Evolutionary conservation across 2,888 invertebrate species (phyloP).

Genomic region (Drosophila macrothrix): DNA sequence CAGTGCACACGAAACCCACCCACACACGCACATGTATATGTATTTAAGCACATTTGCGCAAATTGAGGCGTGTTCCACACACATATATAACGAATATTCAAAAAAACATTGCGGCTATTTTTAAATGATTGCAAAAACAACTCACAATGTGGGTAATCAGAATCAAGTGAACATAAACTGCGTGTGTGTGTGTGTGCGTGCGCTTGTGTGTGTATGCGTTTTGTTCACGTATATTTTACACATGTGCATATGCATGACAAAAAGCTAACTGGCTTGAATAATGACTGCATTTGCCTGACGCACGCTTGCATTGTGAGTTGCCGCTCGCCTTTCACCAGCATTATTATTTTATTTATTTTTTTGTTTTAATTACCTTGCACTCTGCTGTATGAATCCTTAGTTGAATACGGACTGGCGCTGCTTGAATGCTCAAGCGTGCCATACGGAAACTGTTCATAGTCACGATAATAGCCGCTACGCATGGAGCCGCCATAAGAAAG

Average conservation of each 20-base stretch:
- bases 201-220: not conserved
- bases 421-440: conserved; percentile 82
- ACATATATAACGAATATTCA: not conserved
- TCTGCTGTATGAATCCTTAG: conserved; percentile 83
- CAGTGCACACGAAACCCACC: conserved; percentile 11
- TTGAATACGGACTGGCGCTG: conserved; percentile 66
- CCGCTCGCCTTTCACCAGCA: not conserved
- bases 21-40: conserved; percentile 5
- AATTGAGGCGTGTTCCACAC: conserved; percentile 53
- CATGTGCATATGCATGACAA: conserved; percentile 34
- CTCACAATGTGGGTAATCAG: conserved; percentile 32
- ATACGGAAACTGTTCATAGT: conserved; percentile 86
- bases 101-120: conserved; percentile 62
- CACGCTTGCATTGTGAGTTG: conserved; percentile 11
- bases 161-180: conserved; percentile 24
- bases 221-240: conserved; percentile 4
- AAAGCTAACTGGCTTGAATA: conserved; percentile 41
- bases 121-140: conserved; percentile 70
- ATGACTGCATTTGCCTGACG: conserved; percentile 24
- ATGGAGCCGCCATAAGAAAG: conserved; percentile 86
- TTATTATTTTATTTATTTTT: not conserved
- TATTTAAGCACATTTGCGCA: conserved; percentile 23
- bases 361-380: conserved; percentile 82
- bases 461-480: conserved; percentile 85
- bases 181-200: no score